Base-by-base conservation (phyloP, 2,797 vertebrate species). In the Brachyalestes nurse region DNA sequence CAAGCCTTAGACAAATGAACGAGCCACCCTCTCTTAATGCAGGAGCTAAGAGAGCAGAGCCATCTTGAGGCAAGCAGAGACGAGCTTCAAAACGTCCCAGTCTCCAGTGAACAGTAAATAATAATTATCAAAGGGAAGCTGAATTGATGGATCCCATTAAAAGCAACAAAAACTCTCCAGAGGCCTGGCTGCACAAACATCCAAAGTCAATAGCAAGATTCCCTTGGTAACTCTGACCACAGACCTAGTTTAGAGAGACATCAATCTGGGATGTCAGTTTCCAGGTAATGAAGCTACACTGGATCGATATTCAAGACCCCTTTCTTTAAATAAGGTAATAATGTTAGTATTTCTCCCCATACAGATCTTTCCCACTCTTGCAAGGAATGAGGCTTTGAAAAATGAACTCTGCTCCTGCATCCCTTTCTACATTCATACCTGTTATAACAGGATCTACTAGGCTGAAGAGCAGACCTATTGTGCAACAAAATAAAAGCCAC, bases 251-350 rank as follows among this genome's bases (percentile, higher is more conserved):
- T 96, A 95, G 93, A 96, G 93, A 96, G 93, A 95, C 94, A 94
- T 96, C 95, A 95, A 94, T 97, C 94, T 94, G 92, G 85, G 88
- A 93, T 95, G 95, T 95, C 96, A 95, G 93, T 93, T 95, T 92
- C 93, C 90, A 95, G 94, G 93, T 96, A 96, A 97, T 94, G 95
- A 95, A 94, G 92, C 93, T 93, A 92, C 91, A 88, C 79, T 80
- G 88, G 91, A 96, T 97, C 96, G 93, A 96, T 96, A 96, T 93
- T 95, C 92, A 95, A 93, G 92, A 91, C 86, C 87, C 90, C 86
- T 81, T 92, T 90, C 85, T 87, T 92, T 93, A 86, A 94, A 95
- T 93, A 92, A 95, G 93, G 89, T 93, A 93, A 92, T 93, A 93
- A 94, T 92, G 90, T 89, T 91, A 90, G 91, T 90, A 88, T 86